Conservation (phyloP, 2,888 invertebrate species). For the Parelbella ahira region DNA sequence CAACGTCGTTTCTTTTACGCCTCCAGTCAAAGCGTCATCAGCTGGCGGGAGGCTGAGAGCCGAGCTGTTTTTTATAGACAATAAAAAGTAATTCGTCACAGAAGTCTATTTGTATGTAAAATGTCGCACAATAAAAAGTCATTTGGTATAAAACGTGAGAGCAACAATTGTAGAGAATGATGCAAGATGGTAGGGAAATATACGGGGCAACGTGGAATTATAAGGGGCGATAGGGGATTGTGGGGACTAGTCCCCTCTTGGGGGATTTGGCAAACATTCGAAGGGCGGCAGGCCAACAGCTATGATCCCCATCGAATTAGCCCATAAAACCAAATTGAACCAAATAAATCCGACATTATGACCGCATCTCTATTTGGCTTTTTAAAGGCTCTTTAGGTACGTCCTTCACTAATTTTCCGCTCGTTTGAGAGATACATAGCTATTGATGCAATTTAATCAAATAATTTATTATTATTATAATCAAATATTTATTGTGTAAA, state of each 20-base stretch:
- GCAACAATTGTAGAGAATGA: conserved; percentile 27
- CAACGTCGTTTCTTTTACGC: conserved; percentile 10
- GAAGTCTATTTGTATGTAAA: conserved; percentile 64
- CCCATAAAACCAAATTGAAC: conserved; percentile 62
- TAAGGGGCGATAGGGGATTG: conserved; percentile 8
- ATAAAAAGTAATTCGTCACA: conserved; percentile 49
- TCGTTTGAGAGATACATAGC: no score
- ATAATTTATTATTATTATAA: no score
- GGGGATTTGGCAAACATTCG: conserved; percentile 60
- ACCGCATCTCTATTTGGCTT: conserved; percentile 55
- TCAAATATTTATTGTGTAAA: no score
- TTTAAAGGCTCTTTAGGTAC: conserved; percentile 6
- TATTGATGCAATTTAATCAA: no score
- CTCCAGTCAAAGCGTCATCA: conserved; percentile 19
- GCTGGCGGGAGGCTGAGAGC: conserved; percentile 10
- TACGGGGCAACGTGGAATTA: background rate
- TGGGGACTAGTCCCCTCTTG: no score
- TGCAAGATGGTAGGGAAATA: conserved; percentile 8
- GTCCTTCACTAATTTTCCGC: conserved; percentile 5
- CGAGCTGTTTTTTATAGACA: conserved; percentile 32
- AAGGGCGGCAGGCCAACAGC: conserved; percentile 45
- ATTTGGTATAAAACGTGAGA: conserved; percentile 42
- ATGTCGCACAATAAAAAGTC: conserved; percentile 56
- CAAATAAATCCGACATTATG: conserved; percentile 71
- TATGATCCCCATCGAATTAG: conserved; percentile 69